Conservation (phyloP, 2,113 vertebrate genomes). For the Danionella cerebrum region DNA sequence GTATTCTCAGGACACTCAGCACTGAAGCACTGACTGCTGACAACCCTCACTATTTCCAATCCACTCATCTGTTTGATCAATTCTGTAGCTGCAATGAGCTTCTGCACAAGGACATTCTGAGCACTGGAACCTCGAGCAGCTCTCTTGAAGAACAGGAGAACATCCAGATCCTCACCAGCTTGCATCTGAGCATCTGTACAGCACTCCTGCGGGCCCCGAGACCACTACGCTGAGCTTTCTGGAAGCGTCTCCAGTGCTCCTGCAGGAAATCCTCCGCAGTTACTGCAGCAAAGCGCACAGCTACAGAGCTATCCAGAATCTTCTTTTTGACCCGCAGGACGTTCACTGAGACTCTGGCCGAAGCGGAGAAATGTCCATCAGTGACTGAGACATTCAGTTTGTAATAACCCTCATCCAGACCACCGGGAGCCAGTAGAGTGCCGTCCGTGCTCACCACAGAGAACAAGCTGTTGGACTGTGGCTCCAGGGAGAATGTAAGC, state of each 20-base stretch:
- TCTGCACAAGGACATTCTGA: slow-evolving; percentile 60
- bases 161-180: slow-evolving; percentile 62
- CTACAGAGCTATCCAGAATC: slow-evolving; percentile 64
- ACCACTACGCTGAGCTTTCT: slow-evolving; percentile 65
- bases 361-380: slow-evolving; percentile 68
- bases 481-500: slow-evolving; percentile 67
- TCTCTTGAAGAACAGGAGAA: slow-evolving; percentile 68
- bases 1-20: slow-evolving; percentile 66
- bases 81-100: slow-evolving; percentile 68
- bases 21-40: slow-evolving; percentile 65
- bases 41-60: slow-evolving; percentile 62
- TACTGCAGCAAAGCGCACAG: slow-evolving; percentile 68
- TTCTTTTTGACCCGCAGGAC: slow-evolving; percentile 68
- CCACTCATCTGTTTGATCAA: slow-evolving; percentile 72
- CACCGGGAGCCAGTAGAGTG: slow-evolving; percentile 69
- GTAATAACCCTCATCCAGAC: slow-evolving; percentile 70
- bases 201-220: slow-evolving; percentile 61
- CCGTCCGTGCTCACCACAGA: slow-evolving; percentile 69
- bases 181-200: slow-evolving; percentile 74
- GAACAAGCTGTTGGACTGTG: slow-evolving; percentile 66
- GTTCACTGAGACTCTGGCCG: slow-evolving; percentile 65
- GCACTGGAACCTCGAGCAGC: slow-evolving; percentile 44
- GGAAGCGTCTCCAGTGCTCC: slow-evolving; percentile 76
- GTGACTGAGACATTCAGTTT: slow-evolving; percentile 73
- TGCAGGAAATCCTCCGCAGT: slow-evolving; percentile 73